Evolutionary conservation across 2,113 vertebrate species (phyloP).

Genomic region (Rhizomys pruinosus): DNA sequence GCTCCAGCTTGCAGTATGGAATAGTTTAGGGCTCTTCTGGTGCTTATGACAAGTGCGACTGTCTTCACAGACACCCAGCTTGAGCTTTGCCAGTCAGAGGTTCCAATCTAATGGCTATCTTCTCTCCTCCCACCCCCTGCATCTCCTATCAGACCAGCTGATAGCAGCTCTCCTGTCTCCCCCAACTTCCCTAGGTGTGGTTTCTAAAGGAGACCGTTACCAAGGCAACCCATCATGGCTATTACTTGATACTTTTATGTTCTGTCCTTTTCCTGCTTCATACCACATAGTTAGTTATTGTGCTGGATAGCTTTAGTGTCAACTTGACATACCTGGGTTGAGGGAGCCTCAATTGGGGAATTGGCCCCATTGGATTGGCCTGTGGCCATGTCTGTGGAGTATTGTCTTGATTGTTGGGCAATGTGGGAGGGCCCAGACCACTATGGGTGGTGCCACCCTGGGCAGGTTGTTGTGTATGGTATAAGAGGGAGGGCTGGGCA

Average conservation of each 20-base stretch:
- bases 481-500: too few species aligned
- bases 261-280: background rate
- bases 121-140: background rate
- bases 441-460: too few species aligned
- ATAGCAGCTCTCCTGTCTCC: background rate
- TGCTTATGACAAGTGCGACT: background rate
- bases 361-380: too few species aligned
- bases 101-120: background rate
- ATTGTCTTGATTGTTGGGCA: too few species aligned
- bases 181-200: background rate
- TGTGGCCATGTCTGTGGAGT: too few species aligned
- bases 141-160: background rate
- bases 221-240: background rate
- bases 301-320: too few species aligned
- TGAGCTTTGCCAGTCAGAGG: background rate
- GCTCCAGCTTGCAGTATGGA: background rate
- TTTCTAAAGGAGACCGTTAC: conserved; percentile 40
- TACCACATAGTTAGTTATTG: too few species aligned
- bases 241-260: background rate
- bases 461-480: too few species aligned
- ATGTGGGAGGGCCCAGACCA: too few species aligned
- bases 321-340: too few species aligned
- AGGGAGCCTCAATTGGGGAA: too few species aligned
- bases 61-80: background rate
- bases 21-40: background rate